Conservation (phyloP, 2,797 vertebrate genomes). For the Pangasius mekongensis region DNA sequence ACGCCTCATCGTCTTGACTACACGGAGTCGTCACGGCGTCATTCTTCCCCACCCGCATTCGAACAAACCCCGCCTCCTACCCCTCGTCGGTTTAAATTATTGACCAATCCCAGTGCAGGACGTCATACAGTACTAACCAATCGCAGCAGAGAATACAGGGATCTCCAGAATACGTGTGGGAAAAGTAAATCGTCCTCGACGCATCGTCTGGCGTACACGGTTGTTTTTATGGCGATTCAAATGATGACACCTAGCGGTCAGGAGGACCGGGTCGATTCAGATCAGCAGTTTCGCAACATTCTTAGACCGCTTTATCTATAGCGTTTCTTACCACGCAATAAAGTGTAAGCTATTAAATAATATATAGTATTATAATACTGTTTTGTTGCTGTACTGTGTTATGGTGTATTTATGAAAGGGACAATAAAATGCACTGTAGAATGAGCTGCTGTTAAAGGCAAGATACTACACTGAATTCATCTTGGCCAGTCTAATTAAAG, state of each 20-base stretch:
- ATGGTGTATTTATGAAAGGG: not conserved
- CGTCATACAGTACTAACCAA: not conserved
- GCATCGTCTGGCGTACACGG: not conserved
- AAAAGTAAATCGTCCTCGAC: not conserved
- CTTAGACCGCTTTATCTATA: not conserved
- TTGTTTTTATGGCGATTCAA: not conserved
- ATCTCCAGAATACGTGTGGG: not conserved
- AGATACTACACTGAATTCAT: not conserved
- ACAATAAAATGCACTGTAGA: not conserved
- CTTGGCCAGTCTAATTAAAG: not conserved
- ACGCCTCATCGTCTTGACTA: slow-evolving; percentile 43
- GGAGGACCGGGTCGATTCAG: slow-evolving; percentile 40
- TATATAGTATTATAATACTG: not conserved
- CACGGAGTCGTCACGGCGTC: not conserved
- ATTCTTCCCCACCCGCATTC: slow-evolving; percentile 29
- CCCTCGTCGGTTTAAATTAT: not conserved
- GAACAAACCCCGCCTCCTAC: not conserved
- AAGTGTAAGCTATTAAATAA: not conserved
- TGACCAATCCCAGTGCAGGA: not conserved
- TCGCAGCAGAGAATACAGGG: not conserved
- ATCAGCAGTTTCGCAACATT: not conserved
- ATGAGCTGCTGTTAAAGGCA: not conserved
- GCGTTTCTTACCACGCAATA: not conserved
- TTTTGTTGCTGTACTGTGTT: not conserved
- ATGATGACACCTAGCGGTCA: slow-evolving; percentile 52